Evolutionary conservation across 1,140 invertebrate genomes (phyloP), one percentile per base, ranked within the genome.

Genomic region (Drosophila kepulauana): DNA sequence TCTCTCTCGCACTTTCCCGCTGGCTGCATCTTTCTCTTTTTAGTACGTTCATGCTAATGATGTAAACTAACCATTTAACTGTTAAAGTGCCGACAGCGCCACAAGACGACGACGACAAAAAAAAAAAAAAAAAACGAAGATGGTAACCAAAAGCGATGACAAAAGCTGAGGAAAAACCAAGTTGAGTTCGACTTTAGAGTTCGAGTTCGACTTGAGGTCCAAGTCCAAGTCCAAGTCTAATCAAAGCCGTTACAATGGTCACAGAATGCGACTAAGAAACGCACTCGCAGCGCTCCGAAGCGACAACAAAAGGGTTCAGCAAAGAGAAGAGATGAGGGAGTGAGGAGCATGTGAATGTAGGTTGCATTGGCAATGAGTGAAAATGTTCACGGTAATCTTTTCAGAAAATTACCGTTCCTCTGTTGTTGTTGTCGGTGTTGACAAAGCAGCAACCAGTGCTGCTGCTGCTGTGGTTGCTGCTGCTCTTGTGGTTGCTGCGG

Each of bases 51-150:
- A 89, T 88, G 78, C 81, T 89, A 89, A 89, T 89, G 85, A 89
- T 89, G 86, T 89, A 89, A 89, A 85, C 72, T 77, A 85, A 81
- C n/a, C 78, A 85, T 90, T 89, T 89, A 88, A 89, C 85, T 79
- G 85, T 89, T 89, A 81, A 81, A 75, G 57, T 66, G 75, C 85
- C 81, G 84, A 77, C 62, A 85, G 85, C 85, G 63, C 68, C 33
- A 65, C 48, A 73, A 70, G 46, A 52, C 13, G 64, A 51, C 48
- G 20, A 25, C 16, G 16, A 16, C 20, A 3, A 25, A 3, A 20
- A 16, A 62, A 51, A 75, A 82, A 57, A 48, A 56, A 59, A 58
- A 76, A 25, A 25, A 25, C 20, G 20, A 25, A 87, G 82, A 79
- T 75, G 82, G 51, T n/a, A 75, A 52, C 63, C 48, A 58, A 61